Base-by-base conservation (phyloP, 2,113 vertebrate genomes). In the Sinocyclocheilus rhinocerous region DNA sequence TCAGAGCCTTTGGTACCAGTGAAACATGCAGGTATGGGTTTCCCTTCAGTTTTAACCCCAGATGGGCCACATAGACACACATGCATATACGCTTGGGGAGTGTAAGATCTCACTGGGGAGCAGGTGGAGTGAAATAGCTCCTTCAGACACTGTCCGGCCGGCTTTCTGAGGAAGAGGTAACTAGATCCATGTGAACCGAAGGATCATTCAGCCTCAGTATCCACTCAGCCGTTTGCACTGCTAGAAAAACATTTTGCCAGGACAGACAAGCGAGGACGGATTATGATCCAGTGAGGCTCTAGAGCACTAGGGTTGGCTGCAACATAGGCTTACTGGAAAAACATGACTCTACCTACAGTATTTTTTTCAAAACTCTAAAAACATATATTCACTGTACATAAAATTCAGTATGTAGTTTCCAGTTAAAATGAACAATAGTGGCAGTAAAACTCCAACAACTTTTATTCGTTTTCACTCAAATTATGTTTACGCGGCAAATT, bases 221-320 rank as follows among this genome's bases (percentile, higher is more conserved):
- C 83, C 85, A 86, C 87, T 89, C 87, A 86, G 82, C 88, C 89
- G 82, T 90, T 90, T 87, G 85, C 48, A 33, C 65, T 79, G 61
- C 85, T 87, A 90, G 84, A 90, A 91, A 91, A 90, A 92, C 89
- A 90, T 90, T 92, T 90, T 81, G 86, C 76, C 88, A 86, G 83
- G 87, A 88, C 29, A 65, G 82, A 85, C 75, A 76, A 86, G 86
- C 42, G 65, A 63, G 72, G 82, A 85, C 83, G 81, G 48, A 26
- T 77, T 77, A 77, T 12, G 33, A 70, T 70, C 67, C 24, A 77
- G 48, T 52, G 16, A 70, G 67, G 16, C 67, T 70, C 29, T 1
- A 29, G 15, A 69, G 65, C 26, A 18, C 65, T 7, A 33, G 63
- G 2, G 26, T 67, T 5, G 22, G 22, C 6, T 76, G 45, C 1